phyloP scores from a whole-genome alignment of 2,797 vertebrate species.

The Phataginus tetradactyla region DNA sequence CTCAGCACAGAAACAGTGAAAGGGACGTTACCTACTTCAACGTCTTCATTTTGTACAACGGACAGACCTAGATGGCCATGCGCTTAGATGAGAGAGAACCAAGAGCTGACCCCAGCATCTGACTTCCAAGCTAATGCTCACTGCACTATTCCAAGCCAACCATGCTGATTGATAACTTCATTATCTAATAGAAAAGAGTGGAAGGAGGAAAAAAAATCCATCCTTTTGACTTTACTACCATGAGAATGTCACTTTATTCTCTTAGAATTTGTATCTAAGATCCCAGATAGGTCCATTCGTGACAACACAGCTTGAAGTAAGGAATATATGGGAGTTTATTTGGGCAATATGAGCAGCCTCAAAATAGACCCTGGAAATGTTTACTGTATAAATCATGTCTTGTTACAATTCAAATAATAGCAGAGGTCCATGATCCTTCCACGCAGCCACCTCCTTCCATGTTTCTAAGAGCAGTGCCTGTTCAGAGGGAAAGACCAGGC shows the following conservation, averaged over 20 bases:
- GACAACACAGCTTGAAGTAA: not conserved
- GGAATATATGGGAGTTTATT: not conserved
- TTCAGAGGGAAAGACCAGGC: not conserved
- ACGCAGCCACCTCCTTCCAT: not conserved
- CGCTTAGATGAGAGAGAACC: not conserved
- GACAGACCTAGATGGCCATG: not conserved
- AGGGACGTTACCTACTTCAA: not conserved
- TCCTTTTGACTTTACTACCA: not conserved
- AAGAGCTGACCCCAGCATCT: not conserved
- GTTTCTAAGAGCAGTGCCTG: not conserved
- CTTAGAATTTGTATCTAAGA: not conserved
- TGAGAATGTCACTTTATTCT: not conserved
- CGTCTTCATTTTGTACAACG: not conserved
- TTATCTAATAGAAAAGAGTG: not conserved
- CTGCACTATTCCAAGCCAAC: not conserved
- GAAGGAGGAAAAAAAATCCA: not conserved
- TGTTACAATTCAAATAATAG: not conserved
- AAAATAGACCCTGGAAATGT: not conserved
- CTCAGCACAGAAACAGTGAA: not conserved
- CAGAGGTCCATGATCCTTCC: not conserved
- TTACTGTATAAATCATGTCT: not conserved
- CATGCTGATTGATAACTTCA: not conserved
- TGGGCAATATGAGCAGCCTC: not conserved
- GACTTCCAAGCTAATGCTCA: not conserved
- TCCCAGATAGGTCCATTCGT: not conserved